Evolutionary conservation across 2,113 vertebrate species (phyloP).

Genomic region (Ceuthmochares aereus): DNA sequence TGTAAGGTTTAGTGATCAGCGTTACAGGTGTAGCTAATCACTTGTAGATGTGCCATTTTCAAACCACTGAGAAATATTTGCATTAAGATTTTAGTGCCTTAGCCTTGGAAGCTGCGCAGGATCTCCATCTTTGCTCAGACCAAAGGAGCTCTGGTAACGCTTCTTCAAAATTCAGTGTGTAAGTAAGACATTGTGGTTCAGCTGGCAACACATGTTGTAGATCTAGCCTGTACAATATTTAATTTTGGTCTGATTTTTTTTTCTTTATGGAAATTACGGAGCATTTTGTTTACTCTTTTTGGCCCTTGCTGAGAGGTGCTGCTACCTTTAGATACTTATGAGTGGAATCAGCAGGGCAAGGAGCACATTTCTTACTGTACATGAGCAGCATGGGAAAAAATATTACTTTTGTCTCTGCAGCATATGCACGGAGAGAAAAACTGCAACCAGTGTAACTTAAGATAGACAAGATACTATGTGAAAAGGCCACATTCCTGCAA

Average conservation of each 20-base stretch:
- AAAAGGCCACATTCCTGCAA: background rate
- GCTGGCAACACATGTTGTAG: background rate
- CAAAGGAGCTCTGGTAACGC: background rate
- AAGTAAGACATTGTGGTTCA: background rate
- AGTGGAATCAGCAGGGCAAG: background rate
- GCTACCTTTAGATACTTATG: background rate
- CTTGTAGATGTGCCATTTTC: background rate
- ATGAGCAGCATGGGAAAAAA: background rate
- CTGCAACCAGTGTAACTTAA: background rate
- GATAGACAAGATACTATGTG: background rate
- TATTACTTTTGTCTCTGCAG: background rate
- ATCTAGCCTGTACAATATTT: background rate
- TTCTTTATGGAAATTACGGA: background rate
- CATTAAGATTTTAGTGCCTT: background rate
- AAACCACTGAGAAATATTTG: background rate
- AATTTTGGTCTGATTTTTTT: background rate
- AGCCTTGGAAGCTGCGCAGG: background rate
- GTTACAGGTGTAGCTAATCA: background rate
- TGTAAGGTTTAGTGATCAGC: background rate
- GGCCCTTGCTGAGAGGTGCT: background rate
- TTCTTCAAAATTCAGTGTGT: background rate
- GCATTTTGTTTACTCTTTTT: background rate
- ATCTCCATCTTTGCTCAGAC: background rate
- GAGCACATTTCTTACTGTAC: background rate
- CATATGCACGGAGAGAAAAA: background rate